Evolutionary conservation across 92 coral and sea anemone species (phyloP), one percentile per base, ranked within the genome.

Genomic region (Umimayanthus kanabou): DNA sequence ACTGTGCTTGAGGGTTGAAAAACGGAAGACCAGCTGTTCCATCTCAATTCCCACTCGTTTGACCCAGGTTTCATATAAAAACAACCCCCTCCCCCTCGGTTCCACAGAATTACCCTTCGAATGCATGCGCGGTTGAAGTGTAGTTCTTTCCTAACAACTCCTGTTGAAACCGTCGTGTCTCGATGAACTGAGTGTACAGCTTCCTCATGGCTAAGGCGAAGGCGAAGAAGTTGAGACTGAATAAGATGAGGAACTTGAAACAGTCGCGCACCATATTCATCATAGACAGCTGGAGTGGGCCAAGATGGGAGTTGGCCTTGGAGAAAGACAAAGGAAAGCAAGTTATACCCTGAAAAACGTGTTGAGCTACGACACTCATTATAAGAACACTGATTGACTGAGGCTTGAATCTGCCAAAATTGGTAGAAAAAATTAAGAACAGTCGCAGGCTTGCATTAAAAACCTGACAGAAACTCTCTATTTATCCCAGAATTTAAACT

Each of bases 261-360:
- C 55, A 64, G 33, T 81, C 85, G 1, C 85, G 55, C 4, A 64
- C 26, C 85, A 81, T 81, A 26, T 81, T 81, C 85, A 81, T 65
- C 85, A 81, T 26, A 0, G 85, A 61, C 55, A 81, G 9, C 50
- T 81, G 85, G 3, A 81, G 85, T 20, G 85, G 79, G 73, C 92
- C 77, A 43, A 90, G 89, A 78, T 37, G 26, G 6, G 88, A 43
- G 33, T 30, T 53, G 61, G 58, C 71, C 80, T 89, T 25, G 74
- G 39, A 39, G 18, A 15, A 23, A 81, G 26, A 30, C 15, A 72
- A 72, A 72, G 10, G 29, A 67, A 61, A 18, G 39, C 23, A 57
- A 30, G 14, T 22, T 3, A 23, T n/a, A 23, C 33, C 29, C 2
- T 67, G 9, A 23, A 2, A 50, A 50, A 26, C 73, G 0, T 67